phyloP scores from a whole-genome alignment of 1,140 invertebrate genomes.

The Pseudobourletiella spinata region DNA sequence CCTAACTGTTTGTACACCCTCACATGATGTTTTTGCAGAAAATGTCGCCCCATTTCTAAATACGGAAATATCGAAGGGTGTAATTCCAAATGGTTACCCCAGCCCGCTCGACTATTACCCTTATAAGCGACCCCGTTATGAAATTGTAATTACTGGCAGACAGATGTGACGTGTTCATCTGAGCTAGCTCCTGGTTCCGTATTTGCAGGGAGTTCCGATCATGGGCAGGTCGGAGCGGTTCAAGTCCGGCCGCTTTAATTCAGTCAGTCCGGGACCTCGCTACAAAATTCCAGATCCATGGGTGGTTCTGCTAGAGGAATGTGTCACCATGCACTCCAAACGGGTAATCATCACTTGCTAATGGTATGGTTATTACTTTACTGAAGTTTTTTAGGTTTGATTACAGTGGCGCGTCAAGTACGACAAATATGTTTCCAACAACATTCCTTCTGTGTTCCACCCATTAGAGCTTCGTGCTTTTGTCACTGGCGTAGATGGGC shows the following conservation, averaged over 20 bases:
- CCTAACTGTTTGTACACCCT: not conserved
- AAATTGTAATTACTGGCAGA: slow-evolving; percentile 12
- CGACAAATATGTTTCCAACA: slow-evolving; percentile 23
- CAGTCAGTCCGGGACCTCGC: slow-evolving; percentile 12
- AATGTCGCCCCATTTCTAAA: slow-evolving; percentile 21
- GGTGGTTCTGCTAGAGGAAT: slow-evolving; percentile 10
- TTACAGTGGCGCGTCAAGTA: slow-evolving; percentile 22
- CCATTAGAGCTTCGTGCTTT: slow-evolving; percentile 25
- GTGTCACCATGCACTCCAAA: not conserved
- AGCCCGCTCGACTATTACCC: slow-evolving; percentile 22
- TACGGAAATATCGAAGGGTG: not conserved
- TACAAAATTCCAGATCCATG: slow-evolving; percentile 12
- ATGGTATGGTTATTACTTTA: not conserved
- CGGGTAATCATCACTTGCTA: not conserved
- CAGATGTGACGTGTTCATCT: no score
- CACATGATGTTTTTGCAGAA: slow-evolving; percentile 5
- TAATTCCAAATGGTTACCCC: slow-evolving; percentile 1
- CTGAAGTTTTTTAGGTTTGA: not conserved
- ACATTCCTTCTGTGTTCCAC: slow-evolving; percentile 22
- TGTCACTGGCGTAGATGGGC: slow-evolving; percentile 19
- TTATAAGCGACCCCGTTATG: slow-evolving; percentile 7
- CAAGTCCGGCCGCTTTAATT: no score
- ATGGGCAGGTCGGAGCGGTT: no score
- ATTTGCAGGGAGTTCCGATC: no score
- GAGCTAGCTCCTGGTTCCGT: no score